Percentiles rank a stretch among this genome's conserved stretches.
These are phyloP conservation scores for Atrina japonica DNA, from an alignment of 2,888 invertebrate species.

Conservation along the genomic window DNA sequence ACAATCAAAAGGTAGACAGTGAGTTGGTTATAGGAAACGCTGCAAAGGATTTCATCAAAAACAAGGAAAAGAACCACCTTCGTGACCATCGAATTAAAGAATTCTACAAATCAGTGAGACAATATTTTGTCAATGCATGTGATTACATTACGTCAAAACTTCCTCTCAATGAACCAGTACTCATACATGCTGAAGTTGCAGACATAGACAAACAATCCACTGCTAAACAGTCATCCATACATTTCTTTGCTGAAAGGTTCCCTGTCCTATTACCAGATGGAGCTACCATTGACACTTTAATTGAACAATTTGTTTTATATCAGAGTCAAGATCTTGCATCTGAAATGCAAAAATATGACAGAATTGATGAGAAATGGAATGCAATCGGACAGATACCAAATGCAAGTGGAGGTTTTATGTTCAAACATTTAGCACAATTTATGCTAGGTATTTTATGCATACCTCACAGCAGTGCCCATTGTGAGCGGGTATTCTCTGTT, in stretches of 20 bases:
- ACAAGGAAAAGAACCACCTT: slow-evolving; percentile 38
- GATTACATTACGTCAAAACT: slow-evolving; percentile 45
- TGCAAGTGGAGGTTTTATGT: slow-evolving; percentile 39
- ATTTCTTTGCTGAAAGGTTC: no score
- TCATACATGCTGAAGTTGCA: slow-evolving; percentile 43
- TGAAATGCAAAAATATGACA: slow-evolving; percentile 11
- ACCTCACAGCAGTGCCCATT: slow-evolving; percentile 55
- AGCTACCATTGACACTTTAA: slow-evolving; percentile 17
- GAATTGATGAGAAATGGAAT: slow-evolving; percentile 29
- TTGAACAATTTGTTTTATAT: slow-evolving; percentile 42
- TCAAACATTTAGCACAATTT: slow-evolving; percentile 36
- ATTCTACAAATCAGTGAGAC: slow-evolving; percentile 28
- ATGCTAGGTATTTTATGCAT: slow-evolving; percentile 51
- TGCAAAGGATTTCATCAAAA: slow-evolving; percentile 33
- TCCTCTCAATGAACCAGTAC: slow-evolving; percentile 46
- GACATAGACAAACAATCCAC: slow-evolving; percentile 37
- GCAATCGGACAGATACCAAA: slow-evolving; percentile 38
- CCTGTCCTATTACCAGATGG: neutral
- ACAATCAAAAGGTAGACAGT: slow-evolving; percentile 21
- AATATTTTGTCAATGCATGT: slow-evolving; percentile 40
- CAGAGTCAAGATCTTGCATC: slow-evolving; percentile 19
- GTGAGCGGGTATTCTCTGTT: slow-evolving; percentile 54
- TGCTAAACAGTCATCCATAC: neutral
- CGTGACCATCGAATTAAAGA: slow-evolving; percentile 41
- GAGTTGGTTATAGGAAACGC: slow-evolving; percentile 39